Evolutionary conservation across 23 tunicate genomes (phyloP).

Genomic region (Halocynthia roretzi): DNA sequence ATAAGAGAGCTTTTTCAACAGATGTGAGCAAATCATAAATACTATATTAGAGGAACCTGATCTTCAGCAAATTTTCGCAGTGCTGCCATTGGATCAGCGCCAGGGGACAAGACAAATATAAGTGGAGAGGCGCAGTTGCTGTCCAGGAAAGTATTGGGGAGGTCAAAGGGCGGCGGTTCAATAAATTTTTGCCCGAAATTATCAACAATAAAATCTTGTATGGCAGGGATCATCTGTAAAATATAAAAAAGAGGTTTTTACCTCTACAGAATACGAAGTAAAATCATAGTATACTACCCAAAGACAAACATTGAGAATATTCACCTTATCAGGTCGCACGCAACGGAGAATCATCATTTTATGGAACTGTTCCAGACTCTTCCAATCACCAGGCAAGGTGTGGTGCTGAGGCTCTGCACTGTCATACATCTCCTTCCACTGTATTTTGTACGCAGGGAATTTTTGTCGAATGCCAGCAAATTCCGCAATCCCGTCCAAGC

Average conservation of each 20-base stretch:
- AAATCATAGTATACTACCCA: too few relatives aligned
- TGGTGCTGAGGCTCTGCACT: slow-evolving; percentile 84
- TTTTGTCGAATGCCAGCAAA: slow-evolving; percentile 81
- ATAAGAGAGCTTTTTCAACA: background rate
- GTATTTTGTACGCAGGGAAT: slow-evolving; percentile 77
- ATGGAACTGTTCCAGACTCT: slow-evolving; percentile 49
- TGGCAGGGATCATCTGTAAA: slow-evolving; percentile 76
- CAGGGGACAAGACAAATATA: slow-evolving; percentile 94
- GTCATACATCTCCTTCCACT: slow-evolving; percentile 92
- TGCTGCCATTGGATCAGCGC: slow-evolving; percentile 98
- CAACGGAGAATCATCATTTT: slow-evolving; percentile 94
- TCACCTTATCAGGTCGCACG: slow-evolving; percentile 91
- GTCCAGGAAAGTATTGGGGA: slow-evolving; percentile 88
- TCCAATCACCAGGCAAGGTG: slow-evolving; percentile 86
- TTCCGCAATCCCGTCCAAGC: slow-evolving; percentile 56
- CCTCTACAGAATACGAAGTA: background rate
- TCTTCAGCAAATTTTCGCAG: slow-evolving; percentile 95
- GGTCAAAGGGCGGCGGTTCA: slow-evolving; percentile 98
- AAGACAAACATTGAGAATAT: background rate
- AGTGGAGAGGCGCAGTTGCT: slow-evolving; percentile 83
- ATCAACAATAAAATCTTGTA: slow-evolving; percentile 75
- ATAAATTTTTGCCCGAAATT: slow-evolving; percentile 91
- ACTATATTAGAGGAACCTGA: slow-evolving; percentile 33
- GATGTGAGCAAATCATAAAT: background rate
- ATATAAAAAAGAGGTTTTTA: background rate